phyloP scores from a whole-genome alignment of 2,888 invertebrate species.

The Apamea crenata region DNA sequence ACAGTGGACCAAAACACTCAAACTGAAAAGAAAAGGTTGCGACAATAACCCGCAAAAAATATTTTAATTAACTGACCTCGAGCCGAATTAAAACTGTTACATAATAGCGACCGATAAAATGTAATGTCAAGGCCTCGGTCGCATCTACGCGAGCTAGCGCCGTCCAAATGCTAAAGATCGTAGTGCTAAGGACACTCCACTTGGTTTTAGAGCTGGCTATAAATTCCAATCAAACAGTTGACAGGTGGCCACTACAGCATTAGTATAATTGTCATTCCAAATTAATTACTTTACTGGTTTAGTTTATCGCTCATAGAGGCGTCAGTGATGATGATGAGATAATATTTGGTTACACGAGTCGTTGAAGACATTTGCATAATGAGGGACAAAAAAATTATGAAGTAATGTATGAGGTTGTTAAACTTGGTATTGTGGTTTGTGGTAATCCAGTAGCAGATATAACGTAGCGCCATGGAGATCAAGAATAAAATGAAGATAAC shows the following conservation, averaged over 20 bases:
- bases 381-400: constrained; percentile 32
- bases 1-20: background rate
- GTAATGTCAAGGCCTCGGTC: constrained; percentile 59
- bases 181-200: constrained; percentile 74
- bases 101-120: constrained; percentile 32
- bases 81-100: constrained; percentile 40
- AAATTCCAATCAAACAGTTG: constrained; percentile 76
- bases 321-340: constrained; percentile 55
- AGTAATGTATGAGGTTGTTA: constrained; percentile 31
- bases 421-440: constrained; percentile 18
- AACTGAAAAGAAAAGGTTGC: constrained; percentile 10
- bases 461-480: background rate
- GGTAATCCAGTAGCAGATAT: constrained; percentile 6
- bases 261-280: constrained; percentile 52
- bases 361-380: constrained; percentile 47
- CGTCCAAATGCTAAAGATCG: constrained; percentile 55
- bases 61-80: constrained; percentile 35
- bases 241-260: constrained; percentile 56
- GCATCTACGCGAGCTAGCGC: constrained; percentile 24
- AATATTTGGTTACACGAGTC: constrained; percentile 51
- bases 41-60: constrained; percentile 3
- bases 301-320: constrained; percentile 48
- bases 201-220: constrained; percentile 72
- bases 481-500: background rate
- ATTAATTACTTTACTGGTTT: constrained; percentile 58